These are phyloP conservation scores for Periophthalmus modestus DNA, from an alignment of 2,113 vertebrate genomes.

Conservation along the genomic window DNA sequence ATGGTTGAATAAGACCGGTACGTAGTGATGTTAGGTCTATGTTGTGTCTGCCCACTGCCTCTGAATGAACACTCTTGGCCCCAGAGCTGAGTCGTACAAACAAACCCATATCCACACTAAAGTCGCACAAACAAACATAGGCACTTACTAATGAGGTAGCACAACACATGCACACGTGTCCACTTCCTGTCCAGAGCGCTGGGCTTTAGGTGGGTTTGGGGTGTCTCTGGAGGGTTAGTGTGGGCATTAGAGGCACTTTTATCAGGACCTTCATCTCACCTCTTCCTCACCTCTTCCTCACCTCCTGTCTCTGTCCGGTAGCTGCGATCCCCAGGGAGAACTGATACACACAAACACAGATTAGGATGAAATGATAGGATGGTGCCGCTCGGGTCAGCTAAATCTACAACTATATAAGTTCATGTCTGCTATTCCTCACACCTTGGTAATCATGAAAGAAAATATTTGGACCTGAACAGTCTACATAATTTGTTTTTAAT, in stretches of 20 bases:
- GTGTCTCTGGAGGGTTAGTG: constrained; percentile 49
- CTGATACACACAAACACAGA: constrained; percentile 57
- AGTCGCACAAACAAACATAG: constrained; percentile 51
- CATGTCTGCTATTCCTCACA: neutral
- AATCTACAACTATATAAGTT: neutral
- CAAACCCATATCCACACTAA: constrained; percentile 54
- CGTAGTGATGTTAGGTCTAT: constrained; percentile 46
- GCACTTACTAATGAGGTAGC: constrained; percentile 51
- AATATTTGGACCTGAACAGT: neutral
- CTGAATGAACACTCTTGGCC: constrained; percentile 55
- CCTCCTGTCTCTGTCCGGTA: constrained; percentile 67
- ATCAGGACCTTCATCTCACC: constrained; percentile 64
- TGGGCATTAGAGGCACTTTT: constrained; percentile 31
- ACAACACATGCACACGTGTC: constrained; percentile 47
- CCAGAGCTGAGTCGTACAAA: constrained; percentile 42
- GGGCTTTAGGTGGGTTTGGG: constrained; percentile 51
- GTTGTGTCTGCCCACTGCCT: constrained; percentile 60
- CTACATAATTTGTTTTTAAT: neutral
- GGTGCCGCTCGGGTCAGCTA: constrained; percentile 42
- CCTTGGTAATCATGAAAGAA: neutral
- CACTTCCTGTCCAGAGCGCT: constrained; percentile 60
- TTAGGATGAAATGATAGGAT: constrained; percentile 48
- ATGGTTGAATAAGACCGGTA: neutral
- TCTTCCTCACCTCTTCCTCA: constrained; percentile 56
- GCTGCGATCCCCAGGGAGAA: constrained; percentile 62